Percentiles rank a stretch among this genome's conserved stretches.
Conservation (phyloP, 1,140 invertebrate species). For the Drosophila tropicalis region DNA sequence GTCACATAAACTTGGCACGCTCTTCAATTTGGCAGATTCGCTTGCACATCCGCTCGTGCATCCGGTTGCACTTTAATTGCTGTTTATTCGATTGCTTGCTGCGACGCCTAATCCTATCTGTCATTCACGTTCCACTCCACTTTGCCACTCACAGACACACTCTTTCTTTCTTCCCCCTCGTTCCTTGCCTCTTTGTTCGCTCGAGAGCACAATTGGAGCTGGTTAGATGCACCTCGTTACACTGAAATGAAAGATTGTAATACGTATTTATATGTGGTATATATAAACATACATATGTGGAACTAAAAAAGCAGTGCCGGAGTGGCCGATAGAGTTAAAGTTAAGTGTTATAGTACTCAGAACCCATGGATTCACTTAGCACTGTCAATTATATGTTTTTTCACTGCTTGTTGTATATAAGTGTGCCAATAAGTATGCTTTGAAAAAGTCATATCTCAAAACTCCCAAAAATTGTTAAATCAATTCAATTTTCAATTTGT, state of each 20-base stretch:
- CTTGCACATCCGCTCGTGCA: conserved; percentile 22
- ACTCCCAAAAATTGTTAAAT: no score
- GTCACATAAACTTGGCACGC: conserved; percentile 12
- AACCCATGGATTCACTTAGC: no score
- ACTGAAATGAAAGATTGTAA: conserved; percentile 19
- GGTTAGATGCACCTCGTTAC: conserved; percentile 18
- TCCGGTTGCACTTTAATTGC: conserved; percentile 24
- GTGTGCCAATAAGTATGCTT: no score
- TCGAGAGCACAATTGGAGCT: conserved; percentile 19
- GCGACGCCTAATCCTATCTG: conserved; percentile 10
- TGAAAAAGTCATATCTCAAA: no score
- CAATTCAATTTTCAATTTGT: no score
- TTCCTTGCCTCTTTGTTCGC: conserved; percentile 1
- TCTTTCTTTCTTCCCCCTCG: background rate
- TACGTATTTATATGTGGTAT: background rate
- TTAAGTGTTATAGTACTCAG: no score
- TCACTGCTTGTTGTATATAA: no score
- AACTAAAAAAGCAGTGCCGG: background rate
- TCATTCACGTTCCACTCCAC: conserved; percentile 7
- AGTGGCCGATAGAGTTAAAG: no score
- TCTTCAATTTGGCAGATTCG: conserved; percentile 19
- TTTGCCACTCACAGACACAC: background rate
- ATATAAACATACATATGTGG: background rate
- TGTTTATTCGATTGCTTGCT: conserved; percentile 19
- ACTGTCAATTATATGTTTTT: no score